A percentile compares a stretch with the other conserved stretches of the same genome.
These are phyloP conservation scores for Heterodera filipjevi DNA, from an alignment of 2,888 invertebrate species.

Conservation along the genomic window DNA sequence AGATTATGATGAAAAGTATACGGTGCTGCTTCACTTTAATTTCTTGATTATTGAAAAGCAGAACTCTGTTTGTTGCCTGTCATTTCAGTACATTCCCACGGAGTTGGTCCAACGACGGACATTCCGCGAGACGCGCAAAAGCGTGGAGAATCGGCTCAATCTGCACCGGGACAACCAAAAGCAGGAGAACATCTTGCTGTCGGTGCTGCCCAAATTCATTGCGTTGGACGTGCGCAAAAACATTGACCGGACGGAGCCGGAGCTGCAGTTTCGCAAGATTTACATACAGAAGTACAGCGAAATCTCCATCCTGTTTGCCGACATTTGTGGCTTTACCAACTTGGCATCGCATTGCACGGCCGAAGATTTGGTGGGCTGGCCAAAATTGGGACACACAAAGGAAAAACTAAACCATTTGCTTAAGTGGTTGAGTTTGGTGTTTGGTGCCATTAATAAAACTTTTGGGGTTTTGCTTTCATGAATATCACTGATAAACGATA, in stretches of 20 bases:
- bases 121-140: conserved; percentile 85
- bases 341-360: conserved; percentile 86
- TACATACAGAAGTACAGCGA: conserved; percentile 94
- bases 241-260: conserved; percentile 80
- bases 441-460: too few relatives aligned
- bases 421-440: too few relatives aligned
- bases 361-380: conserved; percentile 77
- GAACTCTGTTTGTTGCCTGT: neutral
- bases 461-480: too few relatives aligned
- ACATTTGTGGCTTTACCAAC: conserved; percentile 92
- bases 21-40: too few relatives aligned
- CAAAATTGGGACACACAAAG: neutral
- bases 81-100: conserved; percentile 78
- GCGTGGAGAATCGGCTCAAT: conserved; percentile 83
- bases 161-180: conserved; percentile 87
- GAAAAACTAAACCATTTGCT: neutral
- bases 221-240: conserved; percentile 84
- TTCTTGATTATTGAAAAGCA: too few relatives aligned
- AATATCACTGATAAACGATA: too few relatives aligned
- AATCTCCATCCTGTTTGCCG: conserved; percentile 91
- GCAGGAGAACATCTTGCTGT: conserved; percentile 85
- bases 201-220: conserved; percentile 88
- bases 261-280: conserved; percentile 93
- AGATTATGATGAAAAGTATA: too few relatives aligned
- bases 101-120: conserved; percentile 90